These are phyloP conservation scores for Cotesia chilonis DNA, from an alignment of 1,140 invertebrate genomes.

Conservation along the genomic window DNA sequence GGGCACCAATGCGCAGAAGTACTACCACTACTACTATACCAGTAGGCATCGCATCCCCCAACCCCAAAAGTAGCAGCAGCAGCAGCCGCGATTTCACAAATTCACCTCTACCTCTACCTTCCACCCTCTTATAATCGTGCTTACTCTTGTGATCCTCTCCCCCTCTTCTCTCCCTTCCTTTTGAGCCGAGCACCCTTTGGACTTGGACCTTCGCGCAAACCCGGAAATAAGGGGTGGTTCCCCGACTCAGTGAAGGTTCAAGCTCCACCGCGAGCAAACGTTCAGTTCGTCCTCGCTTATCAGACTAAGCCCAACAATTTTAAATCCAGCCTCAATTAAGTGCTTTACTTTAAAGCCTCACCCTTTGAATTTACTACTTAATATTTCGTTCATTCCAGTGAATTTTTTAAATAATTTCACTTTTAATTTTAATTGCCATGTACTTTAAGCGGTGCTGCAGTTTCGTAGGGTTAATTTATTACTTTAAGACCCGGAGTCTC, in stretches of 20 bases:
- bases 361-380: no score
- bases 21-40: slow-evolving; percentile 19
- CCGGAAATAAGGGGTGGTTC: slow-evolving; percentile 56
- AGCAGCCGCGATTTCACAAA: background rate
- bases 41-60: background rate
- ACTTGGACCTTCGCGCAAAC: slow-evolving; percentile 35
- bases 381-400: background rate
- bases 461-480: slow-evolving; percentile 46
- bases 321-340: no score
- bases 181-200: slow-evolving; percentile 24
- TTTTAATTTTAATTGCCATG: slow-evolving; percentile 29
- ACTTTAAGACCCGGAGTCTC: slow-evolving; percentile 46
- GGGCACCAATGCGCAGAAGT: slow-evolving; percentile 63
- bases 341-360: no score
- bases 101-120: background rate
- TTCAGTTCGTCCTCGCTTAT: background rate
- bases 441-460: slow-evolving; percentile 42
- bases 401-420: background rate
- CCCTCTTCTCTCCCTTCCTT: slow-evolving; percentile 8
- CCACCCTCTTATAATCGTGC: background rate
- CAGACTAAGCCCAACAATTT: background rate
- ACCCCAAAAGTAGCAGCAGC: background rate
- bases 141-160: background rate
- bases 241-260: slow-evolving; percentile 50
- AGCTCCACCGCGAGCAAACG: slow-evolving; percentile 27